phyloP scores from a whole-genome alignment of 2,888 invertebrate species.

The Stenoptilia bipunctidactyla region DNA sequence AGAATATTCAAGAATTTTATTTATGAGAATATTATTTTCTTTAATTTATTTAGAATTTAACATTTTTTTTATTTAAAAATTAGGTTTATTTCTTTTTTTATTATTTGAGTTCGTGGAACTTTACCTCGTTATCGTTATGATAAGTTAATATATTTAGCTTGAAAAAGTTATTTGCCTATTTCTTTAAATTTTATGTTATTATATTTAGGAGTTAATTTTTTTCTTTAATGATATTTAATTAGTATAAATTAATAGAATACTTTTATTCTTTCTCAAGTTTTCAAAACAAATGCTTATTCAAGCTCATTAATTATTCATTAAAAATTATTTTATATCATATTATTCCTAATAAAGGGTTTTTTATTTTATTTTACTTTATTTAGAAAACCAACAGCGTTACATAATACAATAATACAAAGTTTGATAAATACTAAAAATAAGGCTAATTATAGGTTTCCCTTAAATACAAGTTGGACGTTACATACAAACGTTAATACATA shows the following conservation, averaged over 20 bases:
- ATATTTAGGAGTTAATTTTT: conserved; percentile 68
- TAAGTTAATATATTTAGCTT: conserved; percentile 78
- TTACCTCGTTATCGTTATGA: conserved; percentile 83
- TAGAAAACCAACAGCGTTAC: too few species aligned
- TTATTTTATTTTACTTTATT: too few species aligned
- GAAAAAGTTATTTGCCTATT: conserved; percentile 75
- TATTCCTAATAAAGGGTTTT: conserved; percentile 57
- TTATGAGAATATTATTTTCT: too few species aligned
- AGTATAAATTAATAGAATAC: too few species aligned
- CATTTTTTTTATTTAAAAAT: conserved; percentile 73
- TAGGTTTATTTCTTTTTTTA: conserved; percentile 68
- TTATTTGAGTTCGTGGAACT: conserved; percentile 76
- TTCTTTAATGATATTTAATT: too few species aligned
- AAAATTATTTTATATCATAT: conserved; percentile 67
- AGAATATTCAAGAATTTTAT: too few species aligned
- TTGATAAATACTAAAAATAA: too few species aligned
- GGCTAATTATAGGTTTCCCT: too few species aligned
- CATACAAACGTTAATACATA: too few species aligned
- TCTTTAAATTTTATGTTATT: conserved; percentile 74
- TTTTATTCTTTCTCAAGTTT: conserved; percentile 78
- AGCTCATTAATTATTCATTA: conserved; percentile 74
- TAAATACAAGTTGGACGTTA: too few species aligned
- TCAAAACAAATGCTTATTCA: conserved; percentile 79
- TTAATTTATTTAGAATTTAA: conserved; percentile 86
- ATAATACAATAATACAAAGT: too few species aligned